A percentile compares a stretch with the other conserved stretches of the same genome.
Conservation (phyloP, 2,888 invertebrate genomes). For the Nematopogon swammerdamellus region DNA sequence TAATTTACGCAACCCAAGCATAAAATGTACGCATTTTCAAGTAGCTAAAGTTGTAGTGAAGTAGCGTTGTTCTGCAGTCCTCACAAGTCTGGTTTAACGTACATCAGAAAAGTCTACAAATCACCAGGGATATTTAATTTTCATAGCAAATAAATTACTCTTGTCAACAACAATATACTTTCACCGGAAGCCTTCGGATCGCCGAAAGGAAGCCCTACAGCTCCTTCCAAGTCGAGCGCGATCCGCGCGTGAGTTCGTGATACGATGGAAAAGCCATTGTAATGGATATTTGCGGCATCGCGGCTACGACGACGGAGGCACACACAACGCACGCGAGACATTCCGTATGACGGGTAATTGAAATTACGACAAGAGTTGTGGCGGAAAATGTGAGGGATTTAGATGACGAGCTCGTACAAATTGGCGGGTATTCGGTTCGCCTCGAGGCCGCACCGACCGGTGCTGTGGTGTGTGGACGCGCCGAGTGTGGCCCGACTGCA, state of each 20-base stretch:
- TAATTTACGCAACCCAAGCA: no score
- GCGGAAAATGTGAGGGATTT: not conserved
- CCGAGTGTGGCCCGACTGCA: no score
- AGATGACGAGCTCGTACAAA: not conserved
- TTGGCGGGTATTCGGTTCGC: not conserved
- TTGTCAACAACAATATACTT: no score
- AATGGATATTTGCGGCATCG: not conserved
- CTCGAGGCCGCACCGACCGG: not conserved
- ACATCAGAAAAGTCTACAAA: no score
- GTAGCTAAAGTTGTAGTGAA: no score
- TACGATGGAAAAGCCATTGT: not conserved
- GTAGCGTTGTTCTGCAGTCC: no score
- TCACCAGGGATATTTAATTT: no score
- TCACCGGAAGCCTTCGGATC: no score
- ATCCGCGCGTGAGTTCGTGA: not conserved
- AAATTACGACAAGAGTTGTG: not conserved
- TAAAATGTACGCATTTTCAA: no score
- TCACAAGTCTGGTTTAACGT: no score
- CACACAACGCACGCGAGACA: not conserved
- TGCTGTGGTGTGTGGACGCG: not conserved
- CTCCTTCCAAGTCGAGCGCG: not conserved
- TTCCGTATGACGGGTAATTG: not conserved
- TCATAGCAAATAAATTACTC: no score
- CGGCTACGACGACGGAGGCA: no score
- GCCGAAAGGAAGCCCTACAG: not conserved